Evolutionary conservation across 2,888 invertebrate species (phyloP), one percentile per base, ranked within the genome.

Genomic region (Ceraclea dissimilis): DNA sequence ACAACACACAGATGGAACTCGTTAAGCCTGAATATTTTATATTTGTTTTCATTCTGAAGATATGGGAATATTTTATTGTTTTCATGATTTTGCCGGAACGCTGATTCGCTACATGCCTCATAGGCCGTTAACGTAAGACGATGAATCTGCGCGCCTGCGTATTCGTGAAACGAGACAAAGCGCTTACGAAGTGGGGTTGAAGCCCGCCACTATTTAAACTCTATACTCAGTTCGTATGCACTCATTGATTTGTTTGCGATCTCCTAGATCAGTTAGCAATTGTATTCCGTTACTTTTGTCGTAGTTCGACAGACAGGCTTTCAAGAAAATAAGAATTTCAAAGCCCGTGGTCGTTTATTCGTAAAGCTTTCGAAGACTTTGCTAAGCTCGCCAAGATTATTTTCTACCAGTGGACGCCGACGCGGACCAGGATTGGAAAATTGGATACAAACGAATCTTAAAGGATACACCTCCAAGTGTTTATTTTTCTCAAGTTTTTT

Each of bases 161-260:
- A 51, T 75, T 81, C 81, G 54, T 22, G 54, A 50, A 31, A 73
- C 76, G 75, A 76, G 74, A 73, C 74, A 74, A 39, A 39, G 39
- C 39, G 39, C 70, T 13, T 68, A 65, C 71, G 69, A 74, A 77
- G 77, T 79, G 79, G 79, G 79, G 74, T 76, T 73, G 70, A 73
- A 72, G 39, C 71, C 71, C 73, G 74, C 73, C 72, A 74, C 75
- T 82, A 82, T 82, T 82, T 81, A 82, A 82, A 79, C 78, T 79
- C 78, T 78, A 78, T 79, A 77, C 76, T 71, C 78, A 76, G 79
- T 75, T 76, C 76, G 78, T 75, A 76, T 76, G 76, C 77, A 81
- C 80, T 79, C 82, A 82, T 82, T 82, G 81, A 81, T 81, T 79
- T 80, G 81, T 81, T 82, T 81, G 80, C 82, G 79, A 79, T 77